Evolutionary conservation across 2,113 vertebrate species (phyloP).

Genomic region (pig (Sus scrofa)): T2T-Sscrofa CM000813.6:31277001-31277500

Average conservation of each 20-base stretch:
- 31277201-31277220: conserved; percentile 44
- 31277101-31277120: conserved; percentile 35
- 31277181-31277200: conserved; percentile 50
- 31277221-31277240: conserved; percentile 48
- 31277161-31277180: conserved; percentile 38
- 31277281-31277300: not conserved
- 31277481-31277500: not conserved
- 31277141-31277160: conserved; percentile 18
- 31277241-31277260: conserved; percentile 40
- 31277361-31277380: not conserved
- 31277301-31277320: conserved; percentile 13
- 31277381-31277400: not conserved
- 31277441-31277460: conserved; percentile 35
- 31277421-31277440: not conserved
- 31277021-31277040: too few species aligned
- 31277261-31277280: conserved; percentile 37
- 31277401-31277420: conserved; percentile 22
- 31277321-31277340: conserved; percentile 40
- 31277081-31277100: conserved; percentile 26
- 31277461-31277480: conserved; percentile 57
- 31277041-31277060: too few species aligned
- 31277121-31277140: conserved; percentile 41
- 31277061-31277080: too few species aligned
- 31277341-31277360: not conserved
- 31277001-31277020: too few species aligned